Conservation (phyloP, 2,888 invertebrate genomes). For the Eristalinus sepulchralis region DNA sequence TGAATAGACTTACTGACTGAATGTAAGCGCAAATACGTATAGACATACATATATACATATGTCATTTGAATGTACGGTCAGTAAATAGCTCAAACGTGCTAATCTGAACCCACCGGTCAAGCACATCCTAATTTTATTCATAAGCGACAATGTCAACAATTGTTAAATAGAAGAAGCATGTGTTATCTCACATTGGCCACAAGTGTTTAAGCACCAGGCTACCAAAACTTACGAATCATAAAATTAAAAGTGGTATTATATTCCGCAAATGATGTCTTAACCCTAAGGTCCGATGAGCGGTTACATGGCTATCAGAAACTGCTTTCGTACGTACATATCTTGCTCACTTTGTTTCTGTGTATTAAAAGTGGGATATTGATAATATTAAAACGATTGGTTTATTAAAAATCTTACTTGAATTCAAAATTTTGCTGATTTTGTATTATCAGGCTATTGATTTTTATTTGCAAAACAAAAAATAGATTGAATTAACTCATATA, state of each 20-base stretch:
- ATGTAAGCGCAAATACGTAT: conserved; percentile 2
- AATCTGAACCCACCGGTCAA: conserved; percentile 27
- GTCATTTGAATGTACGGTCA: not conserved
- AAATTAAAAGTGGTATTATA: not conserved
- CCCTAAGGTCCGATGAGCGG: no score
- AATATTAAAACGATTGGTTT: no score
- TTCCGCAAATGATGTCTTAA: not conserved
- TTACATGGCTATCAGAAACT: no score
- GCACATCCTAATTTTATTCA: conserved; percentile 45
- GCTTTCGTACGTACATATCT: no score
- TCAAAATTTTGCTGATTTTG: not conserved
- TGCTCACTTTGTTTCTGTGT: no score
- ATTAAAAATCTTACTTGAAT: not conserved
- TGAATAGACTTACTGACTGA: not conserved
- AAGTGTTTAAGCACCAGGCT: not conserved
- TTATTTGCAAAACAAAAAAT: conserved; percentile 6
- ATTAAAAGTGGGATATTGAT: no score
- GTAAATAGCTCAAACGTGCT: conserved; percentile 40
- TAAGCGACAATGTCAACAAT: conserved; percentile 34
- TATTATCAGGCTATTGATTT: conserved; percentile 8
- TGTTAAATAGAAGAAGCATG: not conserved
- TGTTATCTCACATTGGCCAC: not conserved
- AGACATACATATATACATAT: conserved; percentile 5
- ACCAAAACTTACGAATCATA: no score
- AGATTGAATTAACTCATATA: conserved; percentile 45